Conservation (phyloP, 2,888 invertebrate species). For the Eucera pruinosa region DNA sequence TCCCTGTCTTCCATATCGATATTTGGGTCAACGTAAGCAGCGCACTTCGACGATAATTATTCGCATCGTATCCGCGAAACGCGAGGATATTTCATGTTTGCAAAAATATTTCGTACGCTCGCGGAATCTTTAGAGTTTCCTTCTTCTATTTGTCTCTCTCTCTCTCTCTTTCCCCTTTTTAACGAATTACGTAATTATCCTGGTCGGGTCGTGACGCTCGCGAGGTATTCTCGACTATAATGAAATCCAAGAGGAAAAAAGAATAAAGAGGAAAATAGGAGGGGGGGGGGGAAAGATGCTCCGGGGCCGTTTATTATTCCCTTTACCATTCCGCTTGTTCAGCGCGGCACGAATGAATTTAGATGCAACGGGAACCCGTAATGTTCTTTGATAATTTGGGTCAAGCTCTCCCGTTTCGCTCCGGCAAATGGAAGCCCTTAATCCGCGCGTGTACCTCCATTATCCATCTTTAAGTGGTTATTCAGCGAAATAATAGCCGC, state of each 20-base stretch:
- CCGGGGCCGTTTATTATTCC: constrained; percentile 47
- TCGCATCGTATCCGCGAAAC: constrained; percentile 12
- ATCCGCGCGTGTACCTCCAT: constrained; percentile 28
- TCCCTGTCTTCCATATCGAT: constrained; percentile 12
- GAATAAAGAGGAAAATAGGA: constrained; percentile 4
- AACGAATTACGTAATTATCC: constrained; percentile 47
- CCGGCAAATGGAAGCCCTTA: constrained; percentile 7
- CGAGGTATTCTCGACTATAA: constrained; percentile 36
- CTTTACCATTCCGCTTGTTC: constrained; percentile 37
- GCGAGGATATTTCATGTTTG: too few species aligned
- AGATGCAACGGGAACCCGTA: constrained; percentile 44
- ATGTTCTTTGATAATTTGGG: constrained; percentile 50
- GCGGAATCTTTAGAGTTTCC: background rate
- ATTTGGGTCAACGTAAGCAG: constrained; percentile 12
- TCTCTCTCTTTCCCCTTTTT: background rate
- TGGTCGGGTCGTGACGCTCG: constrained; percentile 1
- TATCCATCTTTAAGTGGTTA: constrained; percentile 40
- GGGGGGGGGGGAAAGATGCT: constrained; percentile 8
- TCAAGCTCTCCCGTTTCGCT: constrained; percentile 29
- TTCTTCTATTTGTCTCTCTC: background rate
- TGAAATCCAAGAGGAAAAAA: constrained; percentile 39
- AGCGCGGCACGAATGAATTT: constrained; percentile 50
- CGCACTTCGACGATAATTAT: constrained; percentile 35
- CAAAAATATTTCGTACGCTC: constrained; percentile 4
- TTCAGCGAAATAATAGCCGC: constrained; percentile 25